Evolutionary conservation across 2,888 invertebrate genomes (phyloP).

Genomic region (Diplazon laetatorius): DNA sequence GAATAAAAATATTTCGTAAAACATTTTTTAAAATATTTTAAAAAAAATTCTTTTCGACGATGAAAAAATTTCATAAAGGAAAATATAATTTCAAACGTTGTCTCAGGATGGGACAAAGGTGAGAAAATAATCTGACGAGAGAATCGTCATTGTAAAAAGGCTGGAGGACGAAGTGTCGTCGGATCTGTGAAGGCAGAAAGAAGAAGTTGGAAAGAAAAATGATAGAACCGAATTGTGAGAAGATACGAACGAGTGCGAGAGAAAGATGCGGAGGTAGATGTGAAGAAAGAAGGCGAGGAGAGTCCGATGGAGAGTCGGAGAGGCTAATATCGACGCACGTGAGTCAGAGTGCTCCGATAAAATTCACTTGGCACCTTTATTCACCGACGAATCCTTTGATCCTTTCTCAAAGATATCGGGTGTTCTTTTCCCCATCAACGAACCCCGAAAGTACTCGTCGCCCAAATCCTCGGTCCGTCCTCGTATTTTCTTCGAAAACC

Average conservation of each 20-base stretch:
- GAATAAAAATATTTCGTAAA: not conserved
- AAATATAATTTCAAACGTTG: constrained; percentile 1
- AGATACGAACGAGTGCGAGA: constrained; percentile 1
- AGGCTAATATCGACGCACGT: constrained; percentile 60
- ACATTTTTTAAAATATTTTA: not conserved
- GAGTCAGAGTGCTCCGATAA: constrained; percentile 64
- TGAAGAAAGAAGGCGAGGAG: constrained; percentile 19
- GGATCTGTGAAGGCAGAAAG: not conserved
- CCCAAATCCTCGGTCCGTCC: constrained; percentile 51
- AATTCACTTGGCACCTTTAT: constrained; percentile 67
- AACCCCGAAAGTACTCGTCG: constrained; percentile 55
- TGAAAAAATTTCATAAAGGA: not conserved
- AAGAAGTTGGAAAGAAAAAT: constrained; percentile 14
- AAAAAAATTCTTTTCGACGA: not conserved
- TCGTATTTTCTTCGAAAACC: constrained; percentile 13
- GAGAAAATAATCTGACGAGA: constrained; percentile 5
- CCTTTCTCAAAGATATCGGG: constrained; percentile 66
- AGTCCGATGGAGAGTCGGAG: constrained; percentile 6
- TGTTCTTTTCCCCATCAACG: constrained; percentile 67
- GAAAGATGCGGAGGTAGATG: constrained; percentile 13
- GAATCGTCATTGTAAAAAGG: constrained; percentile 6
- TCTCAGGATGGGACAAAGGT: not conserved
- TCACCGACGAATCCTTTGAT: constrained; percentile 64
- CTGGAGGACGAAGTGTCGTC: not conserved
- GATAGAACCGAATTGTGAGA: constrained; percentile 1